Evolutionary conservation across 2,113 vertebrate genomes (phyloP), one percentile per base, ranked within the genome.

Genomic region (Ptilonorhynchus violaceus): DNA sequence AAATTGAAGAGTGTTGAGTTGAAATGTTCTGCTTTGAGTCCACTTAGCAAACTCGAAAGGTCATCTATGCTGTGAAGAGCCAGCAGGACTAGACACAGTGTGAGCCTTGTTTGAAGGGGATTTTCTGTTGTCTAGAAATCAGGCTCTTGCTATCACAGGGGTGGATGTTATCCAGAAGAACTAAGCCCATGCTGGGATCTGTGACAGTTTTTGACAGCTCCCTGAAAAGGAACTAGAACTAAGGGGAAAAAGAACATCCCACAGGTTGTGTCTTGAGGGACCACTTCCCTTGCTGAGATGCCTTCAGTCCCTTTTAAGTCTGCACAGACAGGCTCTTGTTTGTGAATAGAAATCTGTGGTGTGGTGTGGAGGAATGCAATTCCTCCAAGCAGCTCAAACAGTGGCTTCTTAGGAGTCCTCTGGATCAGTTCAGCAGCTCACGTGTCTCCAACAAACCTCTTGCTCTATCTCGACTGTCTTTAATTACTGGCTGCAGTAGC

Each of bases 1-100:
- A 67, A 86, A 94, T 88, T 88, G 93, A 49, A 62, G 93, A 81
- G 33, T 6, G 3, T 86, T 55, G 75, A 74, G 55, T 59, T 92
- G 67, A 62, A 83, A 86, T 84, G 50, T 90, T 94, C 70, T 93
- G 52, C 75, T 90, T 90, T 7, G 10, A 94, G 90, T 90, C 60
- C 50, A n/a, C 55, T 92, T 92, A 80, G 39, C 70, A 86, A 74
- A 88, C 88, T 69, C 60, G 47, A 95, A 95, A 96, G 86, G 92
- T 95, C 95, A 91, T 63, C 79, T 86, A 35, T 78, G 47, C 80
- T 93, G 30, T 70, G 73, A 42, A 91, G 68, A 96, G 92, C 86
- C 93, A 88, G 75, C 23, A 53, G 74, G 62, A 56, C 67, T 59
- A 66, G 72, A 55, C 66, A 69, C 21, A 66, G 39, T 20, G 15